Base-by-base conservation (phyloP, 2,797 vertebrate genomes). In the Sebastes variabilis region DNA sequence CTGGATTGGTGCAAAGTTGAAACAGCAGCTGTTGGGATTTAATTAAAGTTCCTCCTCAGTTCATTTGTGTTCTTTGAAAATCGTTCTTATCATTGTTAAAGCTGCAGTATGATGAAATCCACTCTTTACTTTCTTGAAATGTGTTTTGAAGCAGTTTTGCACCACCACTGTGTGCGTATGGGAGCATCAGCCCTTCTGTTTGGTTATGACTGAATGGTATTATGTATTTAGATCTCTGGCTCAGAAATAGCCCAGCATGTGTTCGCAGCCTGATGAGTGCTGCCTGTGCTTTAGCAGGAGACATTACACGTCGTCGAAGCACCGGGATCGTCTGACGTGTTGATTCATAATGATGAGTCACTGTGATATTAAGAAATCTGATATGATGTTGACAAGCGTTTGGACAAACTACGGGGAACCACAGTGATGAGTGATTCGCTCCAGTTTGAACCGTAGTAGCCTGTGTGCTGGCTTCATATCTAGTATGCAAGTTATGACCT, bases 331-430 rank as follows among this genome's bases (percentile, higher is more conserved):
- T 67, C 54, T 66, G 58, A 18, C 13, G 0, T 9, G 24, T 72
- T 55, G 30, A 29, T 52, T 27, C n/a, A 61, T 16, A 42, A 16
- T 8, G 60, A 58, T 27, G 16, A 34, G 61, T 38, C 8, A 0
- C 5, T 65, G 13, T 62, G 18, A 24, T 38, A 38, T 38, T 71
- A 27, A 30, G 56, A 54, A 68, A 72, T 56, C n/a, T 60, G 66
- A 75, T 42, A 6, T 42, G 11, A 52, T 20, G 46, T 55, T 75
- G 66, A 70, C 55, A 20, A 64, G 49, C 13, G 7, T 71, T 71
- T 70, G 54, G 52, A 69, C 30, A 30, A 52, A 60, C 68, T 9
- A 30, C 9, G 2, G 42, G 16, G 8, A 20, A 8, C 29, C 29
- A 38, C 60, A 56, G 73, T 5, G 72, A 71, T 24, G 52, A 27